Evolutionary conservation across 37 sponge, comb jelly and placozoan genomes (phyloP).

Genomic region (Agelas oroides): DNA sequence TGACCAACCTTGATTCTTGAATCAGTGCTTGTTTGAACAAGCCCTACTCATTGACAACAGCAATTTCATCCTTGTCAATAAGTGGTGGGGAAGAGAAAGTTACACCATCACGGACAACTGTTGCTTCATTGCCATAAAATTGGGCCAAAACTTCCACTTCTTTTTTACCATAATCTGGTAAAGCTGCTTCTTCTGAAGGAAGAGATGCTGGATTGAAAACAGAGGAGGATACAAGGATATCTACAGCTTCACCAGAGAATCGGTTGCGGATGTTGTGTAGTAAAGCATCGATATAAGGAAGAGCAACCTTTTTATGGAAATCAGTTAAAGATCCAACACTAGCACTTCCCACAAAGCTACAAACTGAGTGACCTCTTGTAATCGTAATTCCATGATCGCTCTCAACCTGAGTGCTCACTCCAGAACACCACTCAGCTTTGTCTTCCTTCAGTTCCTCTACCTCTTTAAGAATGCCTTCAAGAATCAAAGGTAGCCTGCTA

Average conservation of each 20-base stretch:
- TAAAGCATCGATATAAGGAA: background rate
- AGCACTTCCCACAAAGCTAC: constrained; percentile 33
- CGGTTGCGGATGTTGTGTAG: background rate
- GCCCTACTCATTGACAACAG: background rate
- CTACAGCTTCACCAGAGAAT: background rate
- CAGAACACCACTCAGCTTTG: constrained; percentile 19
- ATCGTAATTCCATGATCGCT: constrained; percentile 2
- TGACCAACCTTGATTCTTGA: background rate
- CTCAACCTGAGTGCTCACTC: background rate
- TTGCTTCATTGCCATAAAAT: background rate
- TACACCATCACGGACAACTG: background rate
- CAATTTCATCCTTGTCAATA: background rate
- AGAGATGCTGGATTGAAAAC: background rate
- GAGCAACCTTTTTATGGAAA: constrained; percentile 32
- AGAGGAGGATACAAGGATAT: background rate
- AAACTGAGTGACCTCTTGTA: background rate
- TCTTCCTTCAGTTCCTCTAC: constrained; percentile 10
- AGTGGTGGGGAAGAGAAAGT: background rate
- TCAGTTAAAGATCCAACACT: constrained; percentile 14
- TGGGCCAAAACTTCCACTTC: background rate
- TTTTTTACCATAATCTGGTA: background rate
- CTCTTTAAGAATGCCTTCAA: background rate
- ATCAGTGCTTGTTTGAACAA: background rate
- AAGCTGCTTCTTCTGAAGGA: background rate
- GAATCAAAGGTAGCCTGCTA: background rate